Conservation (phyloP, 2,113 vertebrate species). For the Prolemur simus region DNA sequence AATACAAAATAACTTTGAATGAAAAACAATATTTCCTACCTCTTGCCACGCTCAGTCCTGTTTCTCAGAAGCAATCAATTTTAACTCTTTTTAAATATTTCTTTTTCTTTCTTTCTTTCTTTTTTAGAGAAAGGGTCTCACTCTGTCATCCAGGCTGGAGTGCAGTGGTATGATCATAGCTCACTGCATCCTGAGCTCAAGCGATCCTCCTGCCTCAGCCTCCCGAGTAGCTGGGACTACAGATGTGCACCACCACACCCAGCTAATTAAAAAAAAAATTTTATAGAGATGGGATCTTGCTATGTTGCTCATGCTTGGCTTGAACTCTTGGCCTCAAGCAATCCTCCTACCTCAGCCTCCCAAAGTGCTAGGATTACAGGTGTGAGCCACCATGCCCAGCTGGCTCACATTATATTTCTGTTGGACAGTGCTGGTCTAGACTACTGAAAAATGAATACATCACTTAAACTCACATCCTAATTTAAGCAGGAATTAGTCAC, state of each 20-base stretch:
- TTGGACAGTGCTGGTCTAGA: not conserved
- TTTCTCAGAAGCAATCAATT: not conserved
- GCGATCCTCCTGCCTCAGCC: not conserved
- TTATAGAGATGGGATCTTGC: too few relatives aligned
- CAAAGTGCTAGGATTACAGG: too few relatives aligned
- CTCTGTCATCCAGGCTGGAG: not conserved
- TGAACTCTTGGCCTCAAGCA: too few relatives aligned
- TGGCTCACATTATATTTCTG: not conserved
- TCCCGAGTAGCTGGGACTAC: not conserved
- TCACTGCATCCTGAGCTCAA: not conserved
- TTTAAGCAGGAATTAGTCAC: not conserved
- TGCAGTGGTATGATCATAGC: not conserved
- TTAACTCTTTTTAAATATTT: not conserved
- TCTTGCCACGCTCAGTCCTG: not conserved
- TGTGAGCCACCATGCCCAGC: too few relatives aligned
- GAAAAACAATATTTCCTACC: not conserved
- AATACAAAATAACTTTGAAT: conserved; percentile 1
- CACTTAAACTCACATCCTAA: not conserved
- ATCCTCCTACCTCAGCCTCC: too few relatives aligned
- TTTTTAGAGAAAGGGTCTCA: not conserved
- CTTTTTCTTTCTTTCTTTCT: not conserved
- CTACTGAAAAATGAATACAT: not conserved
- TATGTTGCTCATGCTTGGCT: too few relatives aligned
- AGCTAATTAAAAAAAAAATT: too few relatives aligned
- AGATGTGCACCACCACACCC: not conserved